Evolutionary conservation across 2,797 vertebrate species (phyloP), one percentile per base, ranked within the genome.

Genomic region (Pempheris klunzingeri): DNA sequence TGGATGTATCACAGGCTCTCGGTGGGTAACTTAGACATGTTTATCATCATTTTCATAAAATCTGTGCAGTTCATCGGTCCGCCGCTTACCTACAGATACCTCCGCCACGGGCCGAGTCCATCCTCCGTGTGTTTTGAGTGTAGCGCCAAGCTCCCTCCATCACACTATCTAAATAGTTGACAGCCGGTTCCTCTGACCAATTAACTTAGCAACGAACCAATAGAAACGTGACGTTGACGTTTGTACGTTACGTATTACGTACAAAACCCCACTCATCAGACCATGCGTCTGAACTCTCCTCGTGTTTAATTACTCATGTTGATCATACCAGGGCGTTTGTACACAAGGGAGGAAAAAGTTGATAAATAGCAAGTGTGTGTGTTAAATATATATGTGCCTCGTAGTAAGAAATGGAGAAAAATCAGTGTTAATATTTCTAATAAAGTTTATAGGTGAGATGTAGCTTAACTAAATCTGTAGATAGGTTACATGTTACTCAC

Each of bases 71-170:
- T 18, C 5, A 13, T 1, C 6, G 30, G 6, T 1, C 2, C 4
- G 0, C 22, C 5, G 17, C 84, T 85, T 90, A 96, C 96, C 96
- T 92, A 92, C 96, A 96, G 41, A 90, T 66, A 55, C 57, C 39
- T 52, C 72, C 53, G 53, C 36, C 68, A 7, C 66, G 83, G 47
- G 38, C 55, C 11, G 88, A 36, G 26, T 89, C 87, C 91, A 90
- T 90, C 69, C 73, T 91, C 65, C 47, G 52, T 66, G 59, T 78
- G 61, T 82, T 81, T 77, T 43, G 66, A 66, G 62, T 28, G 11
- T 50, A 52, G 83, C 87, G 54, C 79, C 61, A 2, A 15, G 1
- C 14, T 0, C 12, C 17, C 5, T 47, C 70, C 59, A 74, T 69
- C 58, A 5, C 32, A 3, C 67, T 71, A 18, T 50, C 72, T 91